These are phyloP conservation scores for Megathymus violae DNA, from an alignment of 1,140 invertebrate genomes.

Conservation along the genomic window DNA sequence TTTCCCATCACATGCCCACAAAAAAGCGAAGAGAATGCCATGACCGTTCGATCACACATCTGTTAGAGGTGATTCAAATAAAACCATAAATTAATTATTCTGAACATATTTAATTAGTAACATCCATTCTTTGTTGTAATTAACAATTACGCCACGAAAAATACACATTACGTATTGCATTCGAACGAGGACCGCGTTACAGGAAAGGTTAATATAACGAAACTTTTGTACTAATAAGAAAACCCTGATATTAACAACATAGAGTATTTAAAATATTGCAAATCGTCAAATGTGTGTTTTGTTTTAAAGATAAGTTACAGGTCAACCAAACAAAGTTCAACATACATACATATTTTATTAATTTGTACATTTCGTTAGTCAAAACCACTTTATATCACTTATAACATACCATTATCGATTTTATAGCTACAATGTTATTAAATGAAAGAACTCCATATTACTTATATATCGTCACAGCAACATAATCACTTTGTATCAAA, in stretches of 20 bases:
- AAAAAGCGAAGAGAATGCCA: too few relatives aligned
- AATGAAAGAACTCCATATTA: slow-evolving; percentile 42
- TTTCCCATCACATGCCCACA: too few relatives aligned
- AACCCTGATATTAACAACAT: slow-evolving; percentile 24
- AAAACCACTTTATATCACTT: slow-evolving; percentile 28
- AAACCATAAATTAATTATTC: slow-evolving; percentile 48
- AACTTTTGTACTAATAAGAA: slow-evolving; percentile 38
- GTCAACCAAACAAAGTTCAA: slow-evolving; percentile 37
- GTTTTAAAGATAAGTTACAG: slow-evolving; percentile 23
- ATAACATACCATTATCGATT: too few relatives aligned
- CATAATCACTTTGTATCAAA: slow-evolving; percentile 75
- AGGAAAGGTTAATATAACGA: slow-evolving; percentile 53
- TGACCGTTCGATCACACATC: too few relatives aligned
- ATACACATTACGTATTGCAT: slow-evolving; percentile 49
- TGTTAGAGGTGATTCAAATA: slow-evolving; percentile 43
- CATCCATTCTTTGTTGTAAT: slow-evolving; percentile 75
- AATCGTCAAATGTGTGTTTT: slow-evolving; percentile 18
- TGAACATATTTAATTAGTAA: slow-evolving; percentile 79
- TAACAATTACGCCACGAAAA: slow-evolving; percentile 68
- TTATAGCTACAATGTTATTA: slow-evolving; percentile 15
- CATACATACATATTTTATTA: slow-evolving; percentile 30
- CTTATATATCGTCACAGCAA: slow-evolving; percentile 71
- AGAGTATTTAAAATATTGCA: slow-evolving; percentile 9
- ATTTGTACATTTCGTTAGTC: slow-evolving; percentile 38
- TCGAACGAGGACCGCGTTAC: slow-evolving; percentile 42